Evolutionary conservation across 1,140 invertebrate genomes (phyloP), one percentile per base, ranked within the genome.

Genomic region (Armadillidium nasatum): DNA sequence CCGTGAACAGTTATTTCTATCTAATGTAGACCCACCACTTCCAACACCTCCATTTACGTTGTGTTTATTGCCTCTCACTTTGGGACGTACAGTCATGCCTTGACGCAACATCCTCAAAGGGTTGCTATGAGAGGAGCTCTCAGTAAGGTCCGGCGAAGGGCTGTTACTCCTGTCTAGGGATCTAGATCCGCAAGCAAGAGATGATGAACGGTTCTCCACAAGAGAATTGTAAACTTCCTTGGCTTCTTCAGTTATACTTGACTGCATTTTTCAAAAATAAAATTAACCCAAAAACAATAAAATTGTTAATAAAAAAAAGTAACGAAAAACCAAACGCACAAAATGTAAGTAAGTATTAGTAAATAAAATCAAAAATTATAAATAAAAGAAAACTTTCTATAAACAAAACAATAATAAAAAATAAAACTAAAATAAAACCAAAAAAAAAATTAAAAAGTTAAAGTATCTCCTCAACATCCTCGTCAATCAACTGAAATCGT

Each of bases 201-300:
- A 15, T 67, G 76, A 44, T 54, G 71, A n/a, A 72, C 78, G 23
- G 11, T 15, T 23, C 80, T 96, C 94, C 54, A 98, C 93, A 45
- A 98, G 86, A 81, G 91, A 91, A 83, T 94, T 93, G 87, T 97
- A 98, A 0, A 94, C 95, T 83, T 93, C 90, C 83, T 94, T 94
- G 45, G 94, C 87, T 80, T 88, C 87, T 74, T 88, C 87, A 66
- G 87, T 86, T 78, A 89, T 85, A 46, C 85, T 87, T 74, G 83
- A 82, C 85, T 84, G 78, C 83, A 33, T 33, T 33, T 1, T 33
- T 33, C 33, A 33, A 33, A 33, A 33, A 33, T 33, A 33, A 33
- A 33, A 33, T 15, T 22, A 15, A 54, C 23, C 22, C 0, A 66
- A 73, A 23, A 73, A 66, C 50, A 67, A 46, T 33, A 44, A 44